These are phyloP conservation scores for Hydropotes inermis DNA, from an alignment of 2,113 vertebrate genomes.

Conservation along the genomic window DNA sequence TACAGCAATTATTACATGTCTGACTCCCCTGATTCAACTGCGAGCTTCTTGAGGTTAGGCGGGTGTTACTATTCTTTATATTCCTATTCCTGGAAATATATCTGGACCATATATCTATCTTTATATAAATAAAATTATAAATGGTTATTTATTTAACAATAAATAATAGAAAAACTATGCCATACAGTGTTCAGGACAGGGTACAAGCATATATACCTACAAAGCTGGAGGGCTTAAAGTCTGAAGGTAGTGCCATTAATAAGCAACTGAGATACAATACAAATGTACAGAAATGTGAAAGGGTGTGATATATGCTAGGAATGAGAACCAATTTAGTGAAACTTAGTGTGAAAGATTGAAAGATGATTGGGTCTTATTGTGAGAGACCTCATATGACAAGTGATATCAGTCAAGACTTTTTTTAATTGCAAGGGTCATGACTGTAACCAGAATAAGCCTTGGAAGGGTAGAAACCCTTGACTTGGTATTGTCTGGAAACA, in stretches of 20 bases:
- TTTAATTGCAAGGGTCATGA: background rate
- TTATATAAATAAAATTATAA: background rate
- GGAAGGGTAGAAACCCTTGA: background rate
- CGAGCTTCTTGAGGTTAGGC: background rate
- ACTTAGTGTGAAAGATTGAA: background rate
- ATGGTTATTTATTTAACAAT: background rate
- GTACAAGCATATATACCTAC: background rate
- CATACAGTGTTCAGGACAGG: background rate
- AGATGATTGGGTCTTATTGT: background rate
- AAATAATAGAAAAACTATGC: background rate
- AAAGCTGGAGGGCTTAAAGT: background rate
- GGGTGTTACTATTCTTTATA: background rate
- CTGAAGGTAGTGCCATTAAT: background rate
- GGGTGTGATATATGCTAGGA: background rate
- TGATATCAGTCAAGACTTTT: background rate
- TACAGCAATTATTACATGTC: background rate
- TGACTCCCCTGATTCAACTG: background rate
- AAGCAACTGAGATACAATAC: background rate
- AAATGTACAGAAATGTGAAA: background rate
- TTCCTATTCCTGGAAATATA: background rate
- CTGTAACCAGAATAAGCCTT: background rate
- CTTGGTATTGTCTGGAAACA: background rate
- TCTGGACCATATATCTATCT: background rate
- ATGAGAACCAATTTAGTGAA: constrained; percentile 10
- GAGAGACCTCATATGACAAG: background rate